phyloP scores from a whole-genome alignment of 1,140 invertebrate genomes.

The Potamilus streckersoni region DNA sequence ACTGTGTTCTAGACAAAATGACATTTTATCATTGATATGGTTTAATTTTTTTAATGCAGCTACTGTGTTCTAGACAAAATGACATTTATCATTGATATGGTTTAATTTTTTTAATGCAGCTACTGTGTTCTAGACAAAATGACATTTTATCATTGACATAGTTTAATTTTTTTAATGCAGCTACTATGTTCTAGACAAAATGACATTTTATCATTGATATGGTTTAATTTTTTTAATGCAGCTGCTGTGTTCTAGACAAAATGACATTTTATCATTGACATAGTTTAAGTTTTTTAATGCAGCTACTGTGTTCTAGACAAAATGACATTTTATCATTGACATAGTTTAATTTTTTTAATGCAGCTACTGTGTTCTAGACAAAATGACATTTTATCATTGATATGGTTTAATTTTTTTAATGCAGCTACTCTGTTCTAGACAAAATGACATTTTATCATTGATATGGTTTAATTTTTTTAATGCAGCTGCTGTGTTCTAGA shows the following conservation, averaged over 20 bases:
- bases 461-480: slow-evolving; percentile 18
- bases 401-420: slow-evolving; percentile 26
- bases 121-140: slow-evolving; percentile 61
- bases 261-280: no score
- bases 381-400: no score
- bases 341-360: slow-evolving; percentile 25
- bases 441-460: no score
- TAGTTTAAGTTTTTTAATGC: slow-evolving; percentile 29
- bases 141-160: no score
- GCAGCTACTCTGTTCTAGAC: slow-evolving; percentile 65
- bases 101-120: slow-evolving; percentile 47
- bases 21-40: no score
- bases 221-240: slow-evolving; percentile 40
- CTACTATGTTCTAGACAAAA: slow-evolving; percentile 61
- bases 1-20: slow-evolving; percentile 59
- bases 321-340: no score
- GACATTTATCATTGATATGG: no score
- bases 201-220: no score
- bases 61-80: slow-evolving; percentile 61
- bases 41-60: slow-evolving; percentile 47
- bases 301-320: slow-evolving; percentile 65
- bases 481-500: slow-evolving; percentile 65
- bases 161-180: slow-evolving; percentile 47
- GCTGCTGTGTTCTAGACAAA: slow-evolving; percentile 63
- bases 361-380: slow-evolving; percentile 66